Conservation (phyloP, 1,140 invertebrate genomes). For the Drosophila santomea region DNA sequence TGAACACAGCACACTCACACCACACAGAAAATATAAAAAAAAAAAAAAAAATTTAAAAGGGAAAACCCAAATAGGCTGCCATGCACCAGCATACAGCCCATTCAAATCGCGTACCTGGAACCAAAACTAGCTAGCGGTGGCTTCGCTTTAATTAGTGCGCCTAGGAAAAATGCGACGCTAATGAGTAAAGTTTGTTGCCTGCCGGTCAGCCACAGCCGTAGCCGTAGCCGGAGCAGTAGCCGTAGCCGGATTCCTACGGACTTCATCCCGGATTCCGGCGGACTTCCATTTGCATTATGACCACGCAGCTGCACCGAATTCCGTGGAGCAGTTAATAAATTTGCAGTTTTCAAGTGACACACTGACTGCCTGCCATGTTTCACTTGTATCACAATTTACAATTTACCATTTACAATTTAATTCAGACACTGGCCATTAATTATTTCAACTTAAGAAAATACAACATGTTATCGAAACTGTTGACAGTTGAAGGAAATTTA, state of each 20-base stretch:
- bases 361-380: constrained; percentile 17
- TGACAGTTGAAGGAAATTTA: constrained; percentile 1
- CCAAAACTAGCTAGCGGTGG: constrained; percentile 23
- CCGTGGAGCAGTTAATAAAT: constrained; percentile 51
- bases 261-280: not conserved
- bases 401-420: constrained; percentile 26
- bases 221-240: constrained; percentile 3
- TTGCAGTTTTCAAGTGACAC: constrained; percentile 33
- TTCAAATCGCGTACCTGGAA: constrained; percentile 54
- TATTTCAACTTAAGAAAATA: constrained; percentile 26
- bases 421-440: not conserved
- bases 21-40: not conserved
- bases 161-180: constrained; percentile 77
- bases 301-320: constrained; percentile 9
- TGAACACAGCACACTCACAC: not conserved
- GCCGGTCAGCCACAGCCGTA: constrained; percentile 26
- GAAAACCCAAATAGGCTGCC: not conserved
- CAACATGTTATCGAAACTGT: not conserved
- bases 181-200: constrained; percentile 83
- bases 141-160: constrained; percentile 76
- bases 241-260: constrained; percentile 7
- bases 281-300: constrained; percentile 16
- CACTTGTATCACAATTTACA: constrained; percentile 11
- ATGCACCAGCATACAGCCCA: constrained; percentile 27
- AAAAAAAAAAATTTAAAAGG: not conserved